Evolutionary conservation across 2,113 vertebrate species (phyloP).

Genomic region (Boleophthalmus pectinirostris): DNA sequence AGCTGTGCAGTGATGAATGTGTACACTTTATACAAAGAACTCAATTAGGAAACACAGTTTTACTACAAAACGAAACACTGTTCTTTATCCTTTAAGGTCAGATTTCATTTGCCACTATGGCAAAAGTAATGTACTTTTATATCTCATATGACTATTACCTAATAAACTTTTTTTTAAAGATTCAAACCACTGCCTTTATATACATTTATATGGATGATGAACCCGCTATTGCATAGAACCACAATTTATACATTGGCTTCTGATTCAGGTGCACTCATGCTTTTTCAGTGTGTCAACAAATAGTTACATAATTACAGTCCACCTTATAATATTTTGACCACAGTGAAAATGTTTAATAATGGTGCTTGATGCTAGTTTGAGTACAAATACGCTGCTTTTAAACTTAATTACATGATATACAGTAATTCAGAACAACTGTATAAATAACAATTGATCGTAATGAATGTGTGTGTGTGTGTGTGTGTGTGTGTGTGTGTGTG

Average conservation of each 20-base stretch:
- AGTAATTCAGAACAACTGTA: background rate
- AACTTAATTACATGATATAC: background rate
- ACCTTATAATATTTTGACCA: background rate
- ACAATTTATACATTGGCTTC: no score
- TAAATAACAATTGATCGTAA: background rate
- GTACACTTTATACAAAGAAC: conserved; percentile 38
- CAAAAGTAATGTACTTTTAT: background rate
- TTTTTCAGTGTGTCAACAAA: background rate
- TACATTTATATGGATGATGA: no score
- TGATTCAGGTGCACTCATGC: background rate
- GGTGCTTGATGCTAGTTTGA: background rate
- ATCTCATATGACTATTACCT: background rate
- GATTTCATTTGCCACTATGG: conserved; percentile 57
- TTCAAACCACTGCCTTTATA: no score
- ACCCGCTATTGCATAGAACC: no score
- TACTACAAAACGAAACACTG: conserved; percentile 53
- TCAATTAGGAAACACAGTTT: conserved; percentile 17
- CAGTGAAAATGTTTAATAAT: background rate
- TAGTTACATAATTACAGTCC: background rate
- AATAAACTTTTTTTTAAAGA: no score
- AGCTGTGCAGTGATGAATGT: conserved; percentile 57
- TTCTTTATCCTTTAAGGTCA: conserved; percentile 47
- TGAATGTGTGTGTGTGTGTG: background rate
- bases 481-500: no score
- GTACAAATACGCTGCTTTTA: background rate